Evolutionary conservation across 2,113 vertebrate species (phyloP), one percentile per base, ranked within the genome.

Genomic region (Colossoma macropomum): DNA sequence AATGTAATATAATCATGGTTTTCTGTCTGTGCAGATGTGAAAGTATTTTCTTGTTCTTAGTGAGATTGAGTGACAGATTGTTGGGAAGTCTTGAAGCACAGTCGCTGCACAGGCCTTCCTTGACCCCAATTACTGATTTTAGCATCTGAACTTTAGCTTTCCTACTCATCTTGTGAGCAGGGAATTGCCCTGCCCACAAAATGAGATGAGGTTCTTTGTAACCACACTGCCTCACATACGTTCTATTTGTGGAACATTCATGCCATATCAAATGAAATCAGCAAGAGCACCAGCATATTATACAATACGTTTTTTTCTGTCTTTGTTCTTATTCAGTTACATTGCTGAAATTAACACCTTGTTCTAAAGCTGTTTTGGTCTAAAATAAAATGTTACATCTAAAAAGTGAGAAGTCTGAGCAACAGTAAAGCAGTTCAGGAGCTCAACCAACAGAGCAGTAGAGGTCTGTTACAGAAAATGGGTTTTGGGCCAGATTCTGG

Each of bases 91-190:
- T 23, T 65, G 28, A 65, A 65, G 5, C 25, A 17, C 27, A 34
- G 16, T 17, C 1, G 41, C 50, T 19, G 17, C 50, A 16, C 15
- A 19, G 50, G 63, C 63, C 21, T 0, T 32, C 28, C 27, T 19
- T n/a, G 27, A 28, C 63, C 21, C 66, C 23, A 69, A 38, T 69
- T 69, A 34, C 66, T 69, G 66, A 34, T 21, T 69, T 69, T 69
- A 69, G 32, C 38, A 38, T 38, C 30, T 38, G 32, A 32, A 21
- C 66, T 38, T 69, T 8, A 69, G 23, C 32, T 34, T 69, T 69
- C 66, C 30, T 19, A 38, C 66, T 38, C 66, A 69, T 69, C 32
- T 66, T 66, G 63, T 66, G 63, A 30, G 63, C 8, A 19, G 66
- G 6, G 32, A 34, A 69, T 21, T 23, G 66, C 34, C 17, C 66